Evolutionary conservation across 2,113 vertebrate species (phyloP).

Genomic region (Ia io): DNA sequence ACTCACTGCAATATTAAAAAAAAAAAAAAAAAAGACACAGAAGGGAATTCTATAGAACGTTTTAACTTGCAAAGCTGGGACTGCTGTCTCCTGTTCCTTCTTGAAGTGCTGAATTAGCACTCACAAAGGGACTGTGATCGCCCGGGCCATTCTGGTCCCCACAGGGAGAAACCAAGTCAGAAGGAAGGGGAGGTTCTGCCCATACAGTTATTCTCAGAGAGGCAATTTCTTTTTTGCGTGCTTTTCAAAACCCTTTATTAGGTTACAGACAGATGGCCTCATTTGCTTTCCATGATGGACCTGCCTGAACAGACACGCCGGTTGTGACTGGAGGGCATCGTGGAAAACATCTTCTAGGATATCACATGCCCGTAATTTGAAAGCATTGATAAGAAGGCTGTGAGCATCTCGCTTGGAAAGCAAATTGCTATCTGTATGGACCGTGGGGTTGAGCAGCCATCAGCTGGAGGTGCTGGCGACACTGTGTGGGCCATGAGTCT

Average conservation of each 20-base stretch:
- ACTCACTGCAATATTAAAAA: background rate
- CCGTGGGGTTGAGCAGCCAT: conserved; percentile 15
- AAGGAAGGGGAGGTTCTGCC: background rate
- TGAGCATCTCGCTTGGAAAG: conserved; percentile 56
- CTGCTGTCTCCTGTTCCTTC: background rate
- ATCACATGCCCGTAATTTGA: background rate
- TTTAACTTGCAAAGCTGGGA: background rate
- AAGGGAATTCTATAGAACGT: conserved; percentile 16
- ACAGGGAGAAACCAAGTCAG: background rate
- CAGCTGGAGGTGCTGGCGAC: conserved; percentile 28
- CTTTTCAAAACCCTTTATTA: conserved; percentile 31
- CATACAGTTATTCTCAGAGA: background rate
- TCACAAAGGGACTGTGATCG: background rate
- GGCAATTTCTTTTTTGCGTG: background rate
- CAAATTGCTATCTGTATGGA: background rate
- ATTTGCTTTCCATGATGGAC: conserved; percentile 20
- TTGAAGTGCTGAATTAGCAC: background rate
- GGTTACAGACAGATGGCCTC: background rate
- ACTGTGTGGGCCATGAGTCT: background rate
- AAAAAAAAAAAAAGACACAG: background rate
- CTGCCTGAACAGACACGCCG: background rate
- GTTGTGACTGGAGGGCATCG: background rate
- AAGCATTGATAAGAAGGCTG: background rate
- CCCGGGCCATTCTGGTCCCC: background rate
- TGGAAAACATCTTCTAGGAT: background rate